Conservation (phyloP, 1,140 invertebrate genomes). For the Megathymus violae region DNA sequence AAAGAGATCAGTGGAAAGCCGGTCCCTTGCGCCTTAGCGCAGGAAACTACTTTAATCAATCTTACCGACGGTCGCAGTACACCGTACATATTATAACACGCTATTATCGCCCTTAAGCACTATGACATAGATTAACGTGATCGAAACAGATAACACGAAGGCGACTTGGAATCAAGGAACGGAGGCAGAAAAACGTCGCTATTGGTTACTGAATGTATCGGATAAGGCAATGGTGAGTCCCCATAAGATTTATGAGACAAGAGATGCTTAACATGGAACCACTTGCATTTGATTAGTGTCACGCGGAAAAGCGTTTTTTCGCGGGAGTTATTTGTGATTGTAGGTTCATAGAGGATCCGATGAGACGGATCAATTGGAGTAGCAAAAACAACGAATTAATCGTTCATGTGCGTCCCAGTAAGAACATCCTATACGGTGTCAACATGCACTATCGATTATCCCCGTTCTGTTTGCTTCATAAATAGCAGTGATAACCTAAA, state of each 20-base stretch:
- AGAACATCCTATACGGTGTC: conserved; percentile 8
- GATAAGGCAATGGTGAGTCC: conserved; percentile 22
- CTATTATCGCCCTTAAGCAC: conserved; percentile 48
- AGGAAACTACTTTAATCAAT: conserved; percentile 65
- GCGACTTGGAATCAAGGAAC: conserved; percentile 36
- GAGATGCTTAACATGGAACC: conserved; percentile 28
- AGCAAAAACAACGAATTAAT: conserved; percentile 16
- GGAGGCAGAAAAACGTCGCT: conserved; percentile 12
- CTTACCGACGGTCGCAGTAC: conserved; percentile 34
- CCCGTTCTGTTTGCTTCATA: background rate
- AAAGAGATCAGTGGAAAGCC: conserved; percentile 68
- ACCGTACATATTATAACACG: conserved; percentile 42
- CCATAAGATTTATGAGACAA: conserved; percentile 31
- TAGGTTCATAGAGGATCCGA: conserved; percentile 29
- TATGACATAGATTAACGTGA: conserved; percentile 39
- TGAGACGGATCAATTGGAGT: conserved; percentile 30
- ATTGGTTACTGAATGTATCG: conserved; percentile 2
- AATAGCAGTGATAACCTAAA: no score
- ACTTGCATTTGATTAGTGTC: conserved; percentile 33
- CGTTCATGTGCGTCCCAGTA: conserved; percentile 19
- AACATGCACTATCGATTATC: background rate
- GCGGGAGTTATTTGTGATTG: conserved; percentile 31
- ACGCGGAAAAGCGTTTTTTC: conserved; percentile 30
- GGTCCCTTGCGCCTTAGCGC: conserved; percentile 51
- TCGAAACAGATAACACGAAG: conserved; percentile 12